A percentile compares a stretch with the other conserved stretches of the same genome.
These are phyloP conservation scores for Rhinella marina DNA, from an alignment of 2,797 vertebrate genomes.

Conservation along the genomic window DNA sequence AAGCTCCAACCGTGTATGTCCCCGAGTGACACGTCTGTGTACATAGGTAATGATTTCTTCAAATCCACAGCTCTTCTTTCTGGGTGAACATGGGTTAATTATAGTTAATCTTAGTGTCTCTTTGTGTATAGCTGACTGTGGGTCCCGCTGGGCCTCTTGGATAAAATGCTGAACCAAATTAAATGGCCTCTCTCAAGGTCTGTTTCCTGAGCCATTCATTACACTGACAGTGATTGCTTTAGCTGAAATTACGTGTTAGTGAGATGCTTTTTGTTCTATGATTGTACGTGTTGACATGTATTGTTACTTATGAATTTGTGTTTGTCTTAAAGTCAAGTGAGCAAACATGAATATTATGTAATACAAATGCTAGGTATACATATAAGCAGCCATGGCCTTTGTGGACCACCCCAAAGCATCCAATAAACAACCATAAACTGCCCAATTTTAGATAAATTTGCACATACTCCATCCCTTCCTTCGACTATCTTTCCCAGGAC, in stretches of 20 bases:
- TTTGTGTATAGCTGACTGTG: slow-evolving; percentile 43
- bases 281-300: not conserved
- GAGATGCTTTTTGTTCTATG: not conserved
- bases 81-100: slow-evolving; percentile 47
- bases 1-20: not conserved
- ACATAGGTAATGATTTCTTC: slow-evolving; percentile 26
- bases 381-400: not conserved
- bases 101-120: slow-evolving; percentile 34
- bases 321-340: not conserved
- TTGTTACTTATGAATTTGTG: not conserved
- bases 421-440: too few species aligned
- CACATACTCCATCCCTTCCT: too few species aligned
- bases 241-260: not conserved
- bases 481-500: not conserved
- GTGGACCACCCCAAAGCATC: too few species aligned
- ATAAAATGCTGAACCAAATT: slow-evolving; percentile 60
- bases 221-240: slow-evolving; percentile 15
- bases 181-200: slow-evolving; percentile 51
- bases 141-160: slow-evolving; percentile 53
- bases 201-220: slow-evolving; percentile 51
- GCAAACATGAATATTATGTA: not conserved
- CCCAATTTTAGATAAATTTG: too few species aligned
- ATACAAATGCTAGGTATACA: not conserved
- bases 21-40: slow-evolving; percentile 4
- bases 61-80: slow-evolving; percentile 3